phyloP scores from a whole-genome alignment of 2,113 vertebrate genomes.

The Tapirus terrestris region DNA sequence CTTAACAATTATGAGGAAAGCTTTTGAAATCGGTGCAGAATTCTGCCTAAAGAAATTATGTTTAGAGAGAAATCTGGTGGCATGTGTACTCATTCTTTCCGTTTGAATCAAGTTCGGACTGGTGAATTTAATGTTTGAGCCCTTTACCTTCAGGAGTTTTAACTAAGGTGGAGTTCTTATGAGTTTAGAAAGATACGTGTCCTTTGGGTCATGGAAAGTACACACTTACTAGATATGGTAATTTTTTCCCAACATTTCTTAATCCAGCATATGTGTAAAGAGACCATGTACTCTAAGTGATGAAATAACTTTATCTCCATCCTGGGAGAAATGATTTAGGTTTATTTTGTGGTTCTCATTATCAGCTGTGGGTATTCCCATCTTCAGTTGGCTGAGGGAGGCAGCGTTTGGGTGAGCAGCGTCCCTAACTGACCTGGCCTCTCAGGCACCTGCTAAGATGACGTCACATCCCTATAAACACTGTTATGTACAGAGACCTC shows the following conservation, averaged over 20 bases:
- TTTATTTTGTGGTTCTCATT: not conserved
- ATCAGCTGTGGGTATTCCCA: not conserved
- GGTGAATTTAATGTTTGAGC: not conserved
- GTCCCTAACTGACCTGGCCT: slow-evolving; percentile 35
- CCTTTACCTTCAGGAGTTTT: not conserved
- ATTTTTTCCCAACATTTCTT: not conserved
- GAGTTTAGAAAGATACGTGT: not conserved
- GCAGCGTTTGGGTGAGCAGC: not conserved
- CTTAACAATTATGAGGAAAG: not conserved
- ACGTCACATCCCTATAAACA: not conserved
- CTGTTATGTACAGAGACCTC: slow-evolving; percentile 16
- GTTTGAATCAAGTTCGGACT: slow-evolving; percentile 49
- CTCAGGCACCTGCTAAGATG: not conserved
- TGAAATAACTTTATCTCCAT: not conserved
- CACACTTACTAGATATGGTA: not conserved
- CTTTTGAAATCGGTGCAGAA: not conserved
- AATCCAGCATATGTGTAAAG: not conserved
- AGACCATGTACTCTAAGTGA: not conserved
- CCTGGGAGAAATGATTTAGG: not conserved
- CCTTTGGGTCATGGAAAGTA: not conserved
- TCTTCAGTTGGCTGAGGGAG: not conserved
- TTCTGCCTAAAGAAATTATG: slow-evolving; percentile 38
- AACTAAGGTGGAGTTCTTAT: not conserved
- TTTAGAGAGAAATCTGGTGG: not conserved
- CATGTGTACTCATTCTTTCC: slow-evolving; percentile 67